Conservation (phyloP, 1,140 invertebrate genomes). For the Sminthurides bifidus region DNA sequence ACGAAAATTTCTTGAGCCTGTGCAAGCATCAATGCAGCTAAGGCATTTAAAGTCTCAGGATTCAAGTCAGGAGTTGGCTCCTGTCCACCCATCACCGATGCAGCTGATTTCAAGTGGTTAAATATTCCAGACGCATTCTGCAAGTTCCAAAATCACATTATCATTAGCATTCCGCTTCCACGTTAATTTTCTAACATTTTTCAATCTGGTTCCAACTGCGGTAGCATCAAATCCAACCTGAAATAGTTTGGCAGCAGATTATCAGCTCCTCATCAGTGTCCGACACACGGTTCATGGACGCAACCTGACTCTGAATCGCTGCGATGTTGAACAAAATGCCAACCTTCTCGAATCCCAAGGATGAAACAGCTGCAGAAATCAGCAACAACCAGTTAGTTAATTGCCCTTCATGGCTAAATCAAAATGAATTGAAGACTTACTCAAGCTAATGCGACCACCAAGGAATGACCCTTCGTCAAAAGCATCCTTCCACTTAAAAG, state of each 20-base stretch:
- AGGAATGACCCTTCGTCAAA: slow-evolving; percentile 94
- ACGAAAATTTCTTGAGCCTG: slow-evolving; percentile 97
- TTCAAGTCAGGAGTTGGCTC: slow-evolving; percentile 91
- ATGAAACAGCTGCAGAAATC: slow-evolving; percentile 55
- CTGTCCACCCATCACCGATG: slow-evolving; percentile 71
- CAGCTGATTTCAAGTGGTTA: slow-evolving; percentile 67
- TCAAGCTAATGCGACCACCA: slow-evolving; percentile 79
- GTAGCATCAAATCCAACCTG: slow-evolving; percentile 59
- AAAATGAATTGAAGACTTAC: slow-evolving; percentile 55
- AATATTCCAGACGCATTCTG: slow-evolving; percentile 69
- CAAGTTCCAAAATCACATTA: not conserved
- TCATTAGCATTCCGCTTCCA: not conserved
- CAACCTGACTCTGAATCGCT: slow-evolving; percentile 81
- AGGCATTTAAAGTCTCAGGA: slow-evolving; percentile 75
- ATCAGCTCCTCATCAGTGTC: slow-evolving; percentile 89
- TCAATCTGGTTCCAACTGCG: slow-evolving; percentile 1
- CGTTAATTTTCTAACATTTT: not conserved
- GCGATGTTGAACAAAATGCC: slow-evolving; percentile 96
- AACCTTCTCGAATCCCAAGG: slow-evolving; percentile 80
- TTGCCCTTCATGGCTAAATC: not conserved
- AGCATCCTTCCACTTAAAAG: slow-evolving; percentile 99
- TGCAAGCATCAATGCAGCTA: slow-evolving; percentile 83
- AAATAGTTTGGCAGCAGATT: slow-evolving; percentile 80
- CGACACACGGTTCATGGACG: slow-evolving; percentile 60
- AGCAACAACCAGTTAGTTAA: not conserved